phyloP scores from a whole-genome alignment of 2,888 invertebrate genomes.

The Lacanobia wlatinum region DNA sequence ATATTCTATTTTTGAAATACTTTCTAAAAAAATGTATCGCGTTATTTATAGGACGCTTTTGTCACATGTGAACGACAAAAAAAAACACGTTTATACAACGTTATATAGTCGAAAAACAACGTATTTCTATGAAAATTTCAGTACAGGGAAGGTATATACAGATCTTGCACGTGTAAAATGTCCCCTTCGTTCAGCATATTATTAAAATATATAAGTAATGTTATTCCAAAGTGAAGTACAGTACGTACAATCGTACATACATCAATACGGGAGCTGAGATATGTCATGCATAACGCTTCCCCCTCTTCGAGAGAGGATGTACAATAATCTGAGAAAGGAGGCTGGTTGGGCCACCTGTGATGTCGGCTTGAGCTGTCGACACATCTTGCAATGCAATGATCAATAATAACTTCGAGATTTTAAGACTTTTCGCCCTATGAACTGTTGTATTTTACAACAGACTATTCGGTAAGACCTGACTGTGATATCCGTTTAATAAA shows the following conservation, averaged over 20 bases:
- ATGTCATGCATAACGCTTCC: slow-evolving; percentile 55
- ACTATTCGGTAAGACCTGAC: not conserved
- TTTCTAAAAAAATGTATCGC: slow-evolving; percentile 9
- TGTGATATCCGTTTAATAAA: not conserved
- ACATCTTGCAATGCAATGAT: slow-evolving; percentile 27
- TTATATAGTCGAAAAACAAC: slow-evolving; percentile 9
- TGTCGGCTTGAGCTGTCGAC: slow-evolving; percentile 18
- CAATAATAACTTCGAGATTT: slow-evolving; percentile 24
- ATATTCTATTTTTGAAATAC: slow-evolving; percentile 44
- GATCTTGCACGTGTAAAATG: slow-evolving; percentile 26
- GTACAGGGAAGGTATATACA: not conserved
- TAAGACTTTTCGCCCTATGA: not conserved
- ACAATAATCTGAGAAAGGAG: slow-evolving; percentile 56
- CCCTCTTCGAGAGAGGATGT: slow-evolving; percentile 45
- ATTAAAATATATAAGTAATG: slow-evolving; percentile 33
- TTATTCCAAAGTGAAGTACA: slow-evolving; percentile 25
- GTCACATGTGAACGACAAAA: not conserved
- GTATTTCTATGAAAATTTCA: not conserved
- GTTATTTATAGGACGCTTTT: slow-evolving; percentile 4
- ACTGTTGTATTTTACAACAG: not conserved
- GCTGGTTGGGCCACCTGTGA: slow-evolving; percentile 53
- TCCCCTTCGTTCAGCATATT: slow-evolving; percentile 29
- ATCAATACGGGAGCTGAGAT: slow-evolving; percentile 50
- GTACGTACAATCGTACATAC: slow-evolving; percentile 13
- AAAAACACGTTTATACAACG: slow-evolving; percentile 14